Evolutionary conservation across 2,113 vertebrate species (phyloP).

Genomic region (Tachycineta bicolor): DNA sequence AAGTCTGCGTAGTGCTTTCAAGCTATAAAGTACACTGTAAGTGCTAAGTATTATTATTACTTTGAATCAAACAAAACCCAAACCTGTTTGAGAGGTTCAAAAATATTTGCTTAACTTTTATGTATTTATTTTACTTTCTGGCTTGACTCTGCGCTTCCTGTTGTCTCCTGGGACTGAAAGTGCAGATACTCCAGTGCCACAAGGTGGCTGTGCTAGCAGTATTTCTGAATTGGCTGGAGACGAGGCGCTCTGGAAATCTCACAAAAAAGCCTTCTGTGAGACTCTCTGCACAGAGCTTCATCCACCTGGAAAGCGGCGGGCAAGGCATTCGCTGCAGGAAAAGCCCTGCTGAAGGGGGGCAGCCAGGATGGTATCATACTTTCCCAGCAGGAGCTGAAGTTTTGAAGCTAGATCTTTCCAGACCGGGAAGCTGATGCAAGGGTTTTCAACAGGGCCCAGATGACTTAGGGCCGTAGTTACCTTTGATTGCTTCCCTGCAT

Average conservation of each 20-base stretch:
- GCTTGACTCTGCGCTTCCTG: constrained; percentile 35
- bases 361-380: background rate
- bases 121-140: constrained; percentile 63
- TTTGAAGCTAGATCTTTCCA: background rate
- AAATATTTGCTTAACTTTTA: constrained; percentile 69
- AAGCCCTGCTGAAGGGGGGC: background rate
- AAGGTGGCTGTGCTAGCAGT: constrained; percentile 60
- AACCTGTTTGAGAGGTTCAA: constrained; percentile 41
- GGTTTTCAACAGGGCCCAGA: background rate
- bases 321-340: rapidly evolving
- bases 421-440: background rate
- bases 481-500: background rate
- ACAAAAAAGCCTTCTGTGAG: constrained; percentile 6
- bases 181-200: constrained; percentile 52
- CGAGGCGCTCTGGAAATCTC: background rate
- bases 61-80: constrained; percentile 60
- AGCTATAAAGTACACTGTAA: constrained; percentile 30
- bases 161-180: constrained; percentile 33
- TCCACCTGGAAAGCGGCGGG: background rate
- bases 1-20: constrained; percentile 37
- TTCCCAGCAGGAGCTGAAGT: background rate
- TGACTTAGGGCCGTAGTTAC: background rate
- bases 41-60: constrained; percentile 62
- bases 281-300: background rate
- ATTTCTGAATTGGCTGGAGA: constrained; percentile 46